Base-by-base conservation (phyloP, 2,888 invertebrate species). In the Rhagium mordax region DNA sequence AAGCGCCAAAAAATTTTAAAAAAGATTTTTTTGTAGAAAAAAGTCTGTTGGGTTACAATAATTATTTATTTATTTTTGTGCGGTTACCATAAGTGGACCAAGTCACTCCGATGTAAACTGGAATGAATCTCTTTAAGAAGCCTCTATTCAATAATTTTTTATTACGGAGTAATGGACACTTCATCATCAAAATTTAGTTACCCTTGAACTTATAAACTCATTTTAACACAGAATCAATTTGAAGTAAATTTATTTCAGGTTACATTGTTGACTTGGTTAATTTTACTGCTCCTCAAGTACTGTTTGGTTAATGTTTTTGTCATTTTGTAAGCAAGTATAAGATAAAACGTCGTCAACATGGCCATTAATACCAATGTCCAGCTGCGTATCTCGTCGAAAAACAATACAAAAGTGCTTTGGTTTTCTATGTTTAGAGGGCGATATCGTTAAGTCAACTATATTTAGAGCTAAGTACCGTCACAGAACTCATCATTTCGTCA, bases 401-500 rank as follows among this genome's bases (percentile, higher is more conserved):
- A 55, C 27, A 55, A 55, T 7, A 33, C 33, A 59, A 59, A 59
- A 16, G 29, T 15, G 59, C n/a, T 47, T 29, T 21, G 20, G 29
- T 74, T 73, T 71, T 78, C 77, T 79, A 78, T 74, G 74, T 78
- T 78, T 78, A 80, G 78, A 78, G 74, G 70, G 48, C n/a, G 49
- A 64, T 27, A 53, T 47, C 67, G 57, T 67, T 33, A 57, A 47
- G 21, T 55, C 65, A 72, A 57, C 78, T 78, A 75, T 78, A 80
- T 76, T 78, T 79, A 79, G 74, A 66, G 53, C 73, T 71, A 20
- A 49, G 29, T 69, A 70, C 78, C 74, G 80, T 74, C 74, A 74
- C 49, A 73, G 77, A 79, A 80, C 79, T 81, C 82, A 81, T 83
- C 83, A 81, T 81, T 82, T 83, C 82, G 78, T 84, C 83, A 81